phyloP scores from a whole-genome alignment of 2,888 invertebrate genomes.

The Heliothis peltigera region DNA sequence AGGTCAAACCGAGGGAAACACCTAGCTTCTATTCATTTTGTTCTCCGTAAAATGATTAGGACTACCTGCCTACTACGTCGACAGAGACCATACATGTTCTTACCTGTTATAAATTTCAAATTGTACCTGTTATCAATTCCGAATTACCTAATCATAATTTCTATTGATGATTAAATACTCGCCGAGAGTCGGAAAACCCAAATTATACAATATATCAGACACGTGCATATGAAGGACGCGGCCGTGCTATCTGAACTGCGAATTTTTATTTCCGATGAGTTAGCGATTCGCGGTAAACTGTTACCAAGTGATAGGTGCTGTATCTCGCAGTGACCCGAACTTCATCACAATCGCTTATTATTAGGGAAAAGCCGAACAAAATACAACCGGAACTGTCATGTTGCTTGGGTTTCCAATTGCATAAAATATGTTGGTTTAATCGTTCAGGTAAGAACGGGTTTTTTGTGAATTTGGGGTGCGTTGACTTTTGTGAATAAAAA shows the following conservation, averaged over 20 bases:
- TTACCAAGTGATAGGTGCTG: conserved; percentile 3
- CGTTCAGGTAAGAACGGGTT: neutral
- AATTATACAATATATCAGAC: conserved; percentile 9
- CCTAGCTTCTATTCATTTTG: too few species aligned
- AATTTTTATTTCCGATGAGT: conserved; percentile 7
- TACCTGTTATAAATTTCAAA: conserved; percentile 12
- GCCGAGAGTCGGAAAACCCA: conserved; percentile 28
- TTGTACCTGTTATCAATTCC: conserved; percentile 11
- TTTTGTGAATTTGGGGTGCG: neutral
- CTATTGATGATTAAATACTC: conserved; percentile 9
- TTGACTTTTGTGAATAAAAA: conserved; percentile 4
- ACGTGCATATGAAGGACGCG: neutral
- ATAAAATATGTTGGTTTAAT: neutral
- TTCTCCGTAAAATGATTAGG: too few species aligned
- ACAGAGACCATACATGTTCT: neutral
- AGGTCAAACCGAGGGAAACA: too few species aligned
- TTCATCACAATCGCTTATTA: neutral
- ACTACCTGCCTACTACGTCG: conserved; percentile 15
- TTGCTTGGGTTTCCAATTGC: neutral
- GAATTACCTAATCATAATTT: conserved; percentile 16
- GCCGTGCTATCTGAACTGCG: neutral
- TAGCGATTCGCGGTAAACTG: conserved; percentile 17
- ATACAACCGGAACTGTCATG: conserved; percentile 16
- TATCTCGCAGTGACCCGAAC: neutral
- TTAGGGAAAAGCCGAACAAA: conserved; percentile 33